A percentile compares a stretch with the other conserved stretches of the same genome.
phyloP scores from a whole-genome alignment of 2,888 invertebrate genomes.

The Diaperis boleti region DNA sequence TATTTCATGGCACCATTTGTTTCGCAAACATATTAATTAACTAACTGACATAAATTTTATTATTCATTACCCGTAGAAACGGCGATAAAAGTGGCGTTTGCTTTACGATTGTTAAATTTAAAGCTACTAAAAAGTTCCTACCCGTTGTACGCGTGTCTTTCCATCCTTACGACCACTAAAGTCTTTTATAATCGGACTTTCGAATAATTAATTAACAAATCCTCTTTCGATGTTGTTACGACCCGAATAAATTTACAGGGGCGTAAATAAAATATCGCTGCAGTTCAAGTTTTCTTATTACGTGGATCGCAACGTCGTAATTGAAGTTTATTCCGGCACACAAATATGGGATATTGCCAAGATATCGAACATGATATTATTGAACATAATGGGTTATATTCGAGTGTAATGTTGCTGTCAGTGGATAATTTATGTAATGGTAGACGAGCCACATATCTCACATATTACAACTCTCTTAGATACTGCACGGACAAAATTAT shows the following conservation, averaged over 20 bases:
- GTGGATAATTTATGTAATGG: constrained; percentile 21
- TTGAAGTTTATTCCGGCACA: background rate
- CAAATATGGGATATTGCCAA: background rate
- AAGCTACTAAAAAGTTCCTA: constrained; percentile 9
- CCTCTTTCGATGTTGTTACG: background rate
- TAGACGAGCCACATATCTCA: constrained; percentile 14
- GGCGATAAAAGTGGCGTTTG: background rate
- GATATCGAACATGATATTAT: constrained; percentile 11
- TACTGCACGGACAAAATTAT: background rate
- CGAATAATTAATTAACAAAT: constrained; percentile 15
- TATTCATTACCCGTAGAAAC: constrained; percentile 12
- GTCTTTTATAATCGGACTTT: constrained; percentile 11
- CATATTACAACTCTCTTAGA: constrained; percentile 6
- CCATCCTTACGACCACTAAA: background rate
- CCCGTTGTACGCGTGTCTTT: constrained; percentile 9
- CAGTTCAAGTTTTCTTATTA: background rate
- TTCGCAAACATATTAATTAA: too few species aligned
- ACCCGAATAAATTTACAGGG: background rate
- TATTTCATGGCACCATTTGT: too few species aligned
- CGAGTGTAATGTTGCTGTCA: constrained; percentile 5
- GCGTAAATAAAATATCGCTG: background rate
- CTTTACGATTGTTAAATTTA: constrained; percentile 28
- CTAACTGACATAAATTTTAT: constrained; percentile 19
- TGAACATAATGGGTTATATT: constrained; percentile 11
- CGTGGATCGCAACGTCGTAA: background rate